Evolutionary conservation across 2,888 invertebrate genomes (phyloP).

Genomic region (Chloromyia formosa): DNA sequence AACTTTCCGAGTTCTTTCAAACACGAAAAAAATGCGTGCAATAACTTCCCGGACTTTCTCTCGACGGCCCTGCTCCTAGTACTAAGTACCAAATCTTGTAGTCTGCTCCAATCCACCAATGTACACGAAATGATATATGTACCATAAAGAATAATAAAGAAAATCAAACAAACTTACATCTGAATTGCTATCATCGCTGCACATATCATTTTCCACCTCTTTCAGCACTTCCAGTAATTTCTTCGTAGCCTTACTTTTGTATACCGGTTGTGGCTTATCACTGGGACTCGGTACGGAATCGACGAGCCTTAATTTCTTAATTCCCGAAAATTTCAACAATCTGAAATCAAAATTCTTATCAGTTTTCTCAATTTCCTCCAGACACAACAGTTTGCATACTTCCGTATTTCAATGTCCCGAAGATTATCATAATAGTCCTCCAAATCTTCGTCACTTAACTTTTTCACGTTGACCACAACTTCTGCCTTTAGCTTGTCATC

Average conservation of each 20-base stretch:
- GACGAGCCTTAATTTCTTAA: background rate
- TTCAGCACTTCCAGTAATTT: slow-evolving; percentile 48
- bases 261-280: slow-evolving; percentile 36
- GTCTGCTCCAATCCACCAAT: too few species aligned
- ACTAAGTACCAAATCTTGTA: too few species aligned
- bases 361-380: too few species aligned
- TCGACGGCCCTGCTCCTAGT: too few species aligned
- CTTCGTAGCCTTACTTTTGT: slow-evolving; percentile 48
- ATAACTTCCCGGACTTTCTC: too few species aligned
- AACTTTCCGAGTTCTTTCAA: too few species aligned
- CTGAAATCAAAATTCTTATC: slow-evolving; percentile 49
- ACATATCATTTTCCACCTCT: slow-evolving; percentile 49
- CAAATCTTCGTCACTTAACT: slow-evolving; percentile 45
- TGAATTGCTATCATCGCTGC: slow-evolving; percentile 56
- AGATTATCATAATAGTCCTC: slow-evolving; percentile 52
- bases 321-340: slow-evolving; percentile 57
- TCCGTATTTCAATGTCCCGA: slow-evolving; percentile 59
- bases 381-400: slow-evolving; percentile 52
- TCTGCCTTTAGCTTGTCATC: slow-evolving; percentile 37
- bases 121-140: too few species aligned
- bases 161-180: slow-evolving; percentile 55
- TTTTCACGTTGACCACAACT: slow-evolving; percentile 28
- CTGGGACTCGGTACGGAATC: slow-evolving; percentile 46
- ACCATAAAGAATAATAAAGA: too few species aligned
- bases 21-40: too few species aligned